phyloP scores from a whole-genome alignment of 1,140 invertebrate species.

The Sweltsa coloradensis region DNA sequence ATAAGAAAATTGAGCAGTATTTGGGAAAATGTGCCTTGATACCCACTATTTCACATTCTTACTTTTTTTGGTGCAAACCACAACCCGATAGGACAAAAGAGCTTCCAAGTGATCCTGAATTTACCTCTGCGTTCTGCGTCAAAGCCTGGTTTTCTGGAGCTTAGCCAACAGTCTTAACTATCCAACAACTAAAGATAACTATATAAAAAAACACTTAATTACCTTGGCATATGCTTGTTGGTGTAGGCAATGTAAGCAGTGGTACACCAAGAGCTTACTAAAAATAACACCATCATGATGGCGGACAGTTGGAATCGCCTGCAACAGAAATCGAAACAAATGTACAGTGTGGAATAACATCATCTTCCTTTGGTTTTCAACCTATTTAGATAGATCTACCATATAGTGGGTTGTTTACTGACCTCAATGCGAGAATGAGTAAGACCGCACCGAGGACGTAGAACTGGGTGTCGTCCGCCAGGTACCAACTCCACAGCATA shows the following conservation, averaged over 20 bases:
- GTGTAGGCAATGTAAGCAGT: conserved; percentile 66
- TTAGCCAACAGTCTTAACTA: no score
- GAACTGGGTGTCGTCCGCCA: conserved; percentile 78
- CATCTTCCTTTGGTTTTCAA: neutral
- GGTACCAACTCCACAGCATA: conserved; percentile 81
- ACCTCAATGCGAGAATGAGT: conserved; percentile 51
- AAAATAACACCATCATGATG: conserved; percentile 42
- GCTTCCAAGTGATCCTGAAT: no score
- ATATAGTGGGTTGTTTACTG: conserved; percentile 7
- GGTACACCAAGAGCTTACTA: conserved; percentile 62
- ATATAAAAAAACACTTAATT: no score
- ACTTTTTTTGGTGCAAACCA: no score
- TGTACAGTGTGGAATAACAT: neutral
- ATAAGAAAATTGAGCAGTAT: no score
- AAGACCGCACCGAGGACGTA: conserved; percentile 67
- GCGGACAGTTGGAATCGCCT: conserved; percentile 64
- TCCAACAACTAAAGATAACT: neutral
- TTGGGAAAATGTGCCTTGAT: no score
- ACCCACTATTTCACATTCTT: no score
- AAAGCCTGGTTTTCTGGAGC: no score
- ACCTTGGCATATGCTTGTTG: conserved; percentile 59
- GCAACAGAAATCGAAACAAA: conserved; percentile 10
- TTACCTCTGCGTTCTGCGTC: no score
- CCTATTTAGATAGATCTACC: conserved; percentile 20
- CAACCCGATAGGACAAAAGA: no score